Conservation (phyloP, 2,113 vertebrate species). For the Nothobranchius furzeri region DNA sequence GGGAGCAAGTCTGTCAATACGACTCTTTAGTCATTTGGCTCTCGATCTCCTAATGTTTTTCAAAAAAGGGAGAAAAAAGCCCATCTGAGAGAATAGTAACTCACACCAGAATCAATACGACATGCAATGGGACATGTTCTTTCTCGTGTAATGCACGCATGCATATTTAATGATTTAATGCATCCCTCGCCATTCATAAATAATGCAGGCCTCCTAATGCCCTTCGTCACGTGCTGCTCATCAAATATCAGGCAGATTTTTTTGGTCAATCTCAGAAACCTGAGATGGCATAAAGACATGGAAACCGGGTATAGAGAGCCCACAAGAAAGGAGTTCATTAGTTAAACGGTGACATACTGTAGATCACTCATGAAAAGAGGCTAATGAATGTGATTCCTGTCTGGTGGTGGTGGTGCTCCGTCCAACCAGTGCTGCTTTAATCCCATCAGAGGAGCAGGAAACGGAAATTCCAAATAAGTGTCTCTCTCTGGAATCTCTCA, state of each 20-base stretch:
- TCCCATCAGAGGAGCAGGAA: conserved; percentile 46
- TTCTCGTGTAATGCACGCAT: conserved; percentile 75
- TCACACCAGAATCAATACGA: conserved; percentile 75
- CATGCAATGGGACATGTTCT: conserved; percentile 72
- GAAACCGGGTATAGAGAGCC: conserved; percentile 34
- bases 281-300: conserved; percentile 48
- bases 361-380: conserved; percentile 58
- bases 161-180: conserved; percentile 78
- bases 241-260: conserved; percentile 77
- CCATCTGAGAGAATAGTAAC: conserved; percentile 57
- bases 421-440: conserved; percentile 61
- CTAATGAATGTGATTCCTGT: conserved; percentile 68
- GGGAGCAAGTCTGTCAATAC: conserved; percentile 42
- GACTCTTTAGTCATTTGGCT: conserved; percentile 59
- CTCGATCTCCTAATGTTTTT: conserved; percentile 60
- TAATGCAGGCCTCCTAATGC: conserved; percentile 73
- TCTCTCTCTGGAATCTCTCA: conserved; percentile 47
- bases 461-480: conserved; percentile 51
- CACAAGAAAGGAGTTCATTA: conserved; percentile 60
- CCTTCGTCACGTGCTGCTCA: conserved; percentile 72
- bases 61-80: conserved; percentile 30
- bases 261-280: conserved; percentile 54
- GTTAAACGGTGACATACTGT: conserved; percentile 53
- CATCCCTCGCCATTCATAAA: conserved; percentile 70
- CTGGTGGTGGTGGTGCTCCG: conserved; percentile 23